phyloP scores from a whole-genome alignment of 2,113 vertebrate genomes.

The Amazona vittata region DNA sequence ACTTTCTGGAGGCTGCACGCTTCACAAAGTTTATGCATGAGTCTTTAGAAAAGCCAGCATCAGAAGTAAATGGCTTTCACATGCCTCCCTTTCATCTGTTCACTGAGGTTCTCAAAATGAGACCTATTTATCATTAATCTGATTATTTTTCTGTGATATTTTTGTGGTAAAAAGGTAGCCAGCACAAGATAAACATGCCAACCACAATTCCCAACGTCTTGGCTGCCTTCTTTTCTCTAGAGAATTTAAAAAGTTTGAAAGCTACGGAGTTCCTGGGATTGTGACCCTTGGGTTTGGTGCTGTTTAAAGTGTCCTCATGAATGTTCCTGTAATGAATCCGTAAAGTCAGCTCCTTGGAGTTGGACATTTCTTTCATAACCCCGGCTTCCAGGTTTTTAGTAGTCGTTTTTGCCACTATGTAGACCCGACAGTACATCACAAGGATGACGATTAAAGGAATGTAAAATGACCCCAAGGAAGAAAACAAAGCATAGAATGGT shows the following conservation, averaged over 20 bases:
- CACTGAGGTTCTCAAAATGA: background rate
- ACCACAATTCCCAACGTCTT: constrained; percentile 95
- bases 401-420: constrained; percentile 94
- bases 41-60: background rate
- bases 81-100: background rate
- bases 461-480: constrained; percentile 96
- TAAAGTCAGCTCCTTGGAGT: constrained; percentile 92
- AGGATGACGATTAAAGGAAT: constrained; percentile 93
- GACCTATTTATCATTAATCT: background rate
- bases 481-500: constrained; percentile 95
- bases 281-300: constrained; percentile 81
- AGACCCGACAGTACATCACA: constrained; percentile 94
- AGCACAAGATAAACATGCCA: constrained; percentile 93
- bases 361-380: constrained; percentile 93
- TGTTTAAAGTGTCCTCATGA: constrained; percentile 80
- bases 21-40: constrained; percentile 30
- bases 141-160: background rate
- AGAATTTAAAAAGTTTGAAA: constrained; percentile 92
- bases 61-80: background rate
- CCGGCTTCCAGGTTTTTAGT: constrained; percentile 95
- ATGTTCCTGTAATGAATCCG: constrained; percentile 92
- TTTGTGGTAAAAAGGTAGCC: constrained; percentile 83
- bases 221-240: constrained; percentile 94
- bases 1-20: constrained; percentile 15
- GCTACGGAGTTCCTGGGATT: constrained; percentile 89